Evolutionary conservation across 2,797 vertebrate genomes (phyloP).

Genomic region (Vipera latastei): DNA sequence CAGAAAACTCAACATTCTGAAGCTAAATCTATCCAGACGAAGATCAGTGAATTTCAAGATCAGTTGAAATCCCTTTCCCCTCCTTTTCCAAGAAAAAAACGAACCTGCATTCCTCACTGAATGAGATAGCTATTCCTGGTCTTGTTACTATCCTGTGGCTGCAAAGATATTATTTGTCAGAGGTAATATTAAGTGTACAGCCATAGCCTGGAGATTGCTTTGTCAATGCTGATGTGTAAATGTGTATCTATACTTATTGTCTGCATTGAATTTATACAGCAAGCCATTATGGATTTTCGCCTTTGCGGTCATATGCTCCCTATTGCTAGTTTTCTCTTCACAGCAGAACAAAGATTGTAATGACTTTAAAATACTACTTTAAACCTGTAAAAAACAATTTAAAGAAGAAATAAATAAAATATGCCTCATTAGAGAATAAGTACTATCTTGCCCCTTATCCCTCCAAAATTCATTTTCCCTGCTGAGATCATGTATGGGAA

Average conservation of each 20-base stretch:
- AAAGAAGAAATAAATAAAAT: conserved; percentile 48
- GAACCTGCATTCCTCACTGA: neutral
- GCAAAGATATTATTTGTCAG: neutral
- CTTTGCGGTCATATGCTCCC: neutral
- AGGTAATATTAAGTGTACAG: neutral
- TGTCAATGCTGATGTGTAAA: neutral
- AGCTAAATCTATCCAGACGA: neutral
- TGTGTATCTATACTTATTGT: neutral
- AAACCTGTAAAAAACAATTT: neutral
- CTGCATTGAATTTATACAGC: neutral
- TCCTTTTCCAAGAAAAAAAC: neutral
- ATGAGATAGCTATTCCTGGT: neutral
- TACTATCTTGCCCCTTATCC: conserved; percentile 34
- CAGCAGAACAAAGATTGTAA: neutral
- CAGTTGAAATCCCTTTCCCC: neutral
- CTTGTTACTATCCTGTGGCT: neutral
- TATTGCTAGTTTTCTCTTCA: neutral
- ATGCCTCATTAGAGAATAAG: conserved; percentile 25
- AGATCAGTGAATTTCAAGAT: neutral
- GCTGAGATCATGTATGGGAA: conserved; percentile 51
- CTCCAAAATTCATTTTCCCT: conserved; percentile 44
- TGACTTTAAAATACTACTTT: rapidly evolving
- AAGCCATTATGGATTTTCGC: neutral
- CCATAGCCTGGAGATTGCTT: neutral
- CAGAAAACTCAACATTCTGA: neutral